Base-by-base conservation (phyloP, 2,113 vertebrate genomes). In the Alosa alosa region DNA sequence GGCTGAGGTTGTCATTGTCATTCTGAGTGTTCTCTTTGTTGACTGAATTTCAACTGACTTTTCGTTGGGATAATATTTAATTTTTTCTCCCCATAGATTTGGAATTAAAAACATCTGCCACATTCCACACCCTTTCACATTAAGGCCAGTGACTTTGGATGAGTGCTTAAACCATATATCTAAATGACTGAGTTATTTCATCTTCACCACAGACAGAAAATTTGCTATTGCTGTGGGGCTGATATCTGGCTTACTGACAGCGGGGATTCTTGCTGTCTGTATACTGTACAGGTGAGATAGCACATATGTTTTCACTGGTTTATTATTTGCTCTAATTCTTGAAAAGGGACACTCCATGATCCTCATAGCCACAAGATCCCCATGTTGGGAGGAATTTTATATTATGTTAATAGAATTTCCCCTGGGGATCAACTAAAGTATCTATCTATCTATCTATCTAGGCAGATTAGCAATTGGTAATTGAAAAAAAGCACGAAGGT, bases 261-360 rank as follows among this genome's bases (percentile, higher is more conserved):
- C 49, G 1, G 88, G 84, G 31, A 89, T 78, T n/a, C 11, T 89
- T 47, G 46, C 60, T 68, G 50, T 89, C 13, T 45, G 82, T 8
- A 50, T 89, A 22, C 82, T 88, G 0, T 90, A 89, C 86, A 89
- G 89, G 89, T 91, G 86, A 55, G 41, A 7, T 68, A 5, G 10
- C n/a, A 25, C n/a, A n/a, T n/a, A n/a, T n/a, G n/a, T 9, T 68
- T 68, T 25, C 60, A 68, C 10, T 68, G 6, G 4, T 18, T 17
- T 1, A 55, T 55, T 18, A 17, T 55, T 68, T 68, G 6, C 60
- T 68, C 60, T 68, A 68, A n/a, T 22, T 68, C 25, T 68, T 68
- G 52, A 55, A 6, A 25, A 60, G 55, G 15, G 15, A 60, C 7
- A 2, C 55, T 60, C 55, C 41, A 41, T 41, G 41, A 41, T 41